phyloP scores from a whole-genome alignment of 2,888 invertebrate genomes.

The Drosophila phalerata region DNA sequence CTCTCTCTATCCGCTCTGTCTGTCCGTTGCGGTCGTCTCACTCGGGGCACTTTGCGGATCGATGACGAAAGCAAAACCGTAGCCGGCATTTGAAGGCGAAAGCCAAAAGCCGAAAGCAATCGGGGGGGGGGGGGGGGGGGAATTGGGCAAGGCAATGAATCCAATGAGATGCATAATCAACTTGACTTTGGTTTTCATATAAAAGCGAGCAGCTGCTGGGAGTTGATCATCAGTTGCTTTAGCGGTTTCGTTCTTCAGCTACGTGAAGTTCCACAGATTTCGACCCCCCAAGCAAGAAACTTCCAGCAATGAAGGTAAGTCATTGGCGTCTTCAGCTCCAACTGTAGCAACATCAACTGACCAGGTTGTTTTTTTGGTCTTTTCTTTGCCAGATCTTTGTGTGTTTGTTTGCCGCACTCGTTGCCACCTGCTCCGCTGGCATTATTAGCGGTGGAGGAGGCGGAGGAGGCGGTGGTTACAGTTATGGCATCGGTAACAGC shows the following conservation, averaged over 20 bases:
- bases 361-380: neutral
- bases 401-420: conserved; percentile 68
- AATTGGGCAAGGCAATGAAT: conserved; percentile 57
- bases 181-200: conserved; percentile 48
- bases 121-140: conserved; percentile 8
- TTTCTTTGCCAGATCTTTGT: conserved; percentile 63
- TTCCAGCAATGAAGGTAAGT: conserved; percentile 77
- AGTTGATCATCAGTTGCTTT: conserved; percentile 70
- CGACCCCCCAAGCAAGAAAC: conserved; percentile 72
- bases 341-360: neutral
- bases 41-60: conserved; percentile 42
- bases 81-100: conserved; percentile 45
- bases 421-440: conserved; percentile 70
- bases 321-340: no score
- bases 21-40: neutral
- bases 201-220: conserved; percentile 48
- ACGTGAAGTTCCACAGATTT: conserved; percentile 71
- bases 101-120: conserved; percentile 51
- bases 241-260: conserved; percentile 62
- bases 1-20: neutral
- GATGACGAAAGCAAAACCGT: conserved; percentile 67
- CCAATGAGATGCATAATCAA: conserved; percentile 32
- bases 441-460: conserved; percentile 62
- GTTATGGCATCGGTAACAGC: conserved; percentile 60
- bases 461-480: conserved; percentile 68